Percentiles rank a stretch among this genome's conserved stretches.
Evolutionary conservation across 1,140 invertebrate species (phyloP).

Genomic region (Orchesella cincta): DNA sequence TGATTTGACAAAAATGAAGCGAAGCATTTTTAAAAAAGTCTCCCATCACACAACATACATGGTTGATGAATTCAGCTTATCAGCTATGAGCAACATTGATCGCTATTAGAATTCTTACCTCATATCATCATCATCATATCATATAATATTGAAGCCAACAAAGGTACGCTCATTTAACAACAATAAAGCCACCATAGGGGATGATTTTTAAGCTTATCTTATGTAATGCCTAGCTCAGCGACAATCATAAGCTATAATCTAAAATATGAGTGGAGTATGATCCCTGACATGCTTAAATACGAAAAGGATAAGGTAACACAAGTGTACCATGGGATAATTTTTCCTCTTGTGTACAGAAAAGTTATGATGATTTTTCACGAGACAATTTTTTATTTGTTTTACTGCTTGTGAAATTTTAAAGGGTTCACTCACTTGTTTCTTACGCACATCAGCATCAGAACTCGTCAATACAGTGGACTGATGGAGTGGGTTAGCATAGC

Average conservation of each 20-base stretch:
- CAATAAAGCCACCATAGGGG: too few relatives aligned
- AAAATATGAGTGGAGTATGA: neutral
- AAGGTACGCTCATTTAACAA: neutral
- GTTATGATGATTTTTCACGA: neutral
- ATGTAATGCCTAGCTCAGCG: neutral
- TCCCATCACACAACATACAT: neutral
- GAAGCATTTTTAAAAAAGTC: too few relatives aligned
- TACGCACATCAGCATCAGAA: too few relatives aligned
- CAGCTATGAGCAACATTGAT: constrained; percentile 16
- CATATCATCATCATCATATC: neutral
- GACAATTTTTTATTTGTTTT: neutral
- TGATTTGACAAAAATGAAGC: neutral
- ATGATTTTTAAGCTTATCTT: neutral
- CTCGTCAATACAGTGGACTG: too few relatives aligned
- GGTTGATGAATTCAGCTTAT: neutral
- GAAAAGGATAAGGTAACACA: neutral
- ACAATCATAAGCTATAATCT: neutral
- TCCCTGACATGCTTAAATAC: constrained; percentile 21
- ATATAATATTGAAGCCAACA: neutral
- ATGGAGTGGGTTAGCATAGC: too few relatives aligned
- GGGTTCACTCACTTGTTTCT: neutral
- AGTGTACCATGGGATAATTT: constrained; percentile 15
- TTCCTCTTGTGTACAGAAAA: neutral
- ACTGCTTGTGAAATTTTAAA: constrained; percentile 5
- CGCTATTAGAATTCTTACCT: neutral